Evolutionary conservation across 2,113 vertebrate genomes (phyloP).

Genomic region (Lates calcarifer): DNA sequence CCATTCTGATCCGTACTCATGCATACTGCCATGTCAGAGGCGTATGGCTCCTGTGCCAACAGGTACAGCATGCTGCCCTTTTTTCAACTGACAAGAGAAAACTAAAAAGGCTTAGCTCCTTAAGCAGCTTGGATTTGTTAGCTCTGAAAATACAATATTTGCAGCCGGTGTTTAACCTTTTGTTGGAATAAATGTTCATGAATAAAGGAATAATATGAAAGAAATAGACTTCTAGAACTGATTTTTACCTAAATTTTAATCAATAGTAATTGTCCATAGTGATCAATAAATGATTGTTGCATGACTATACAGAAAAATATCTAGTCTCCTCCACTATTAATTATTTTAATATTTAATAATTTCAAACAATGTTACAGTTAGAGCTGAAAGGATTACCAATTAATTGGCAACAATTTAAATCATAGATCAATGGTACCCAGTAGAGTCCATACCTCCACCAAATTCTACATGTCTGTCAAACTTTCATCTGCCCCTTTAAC

Average conservation of each 20-base stretch:
- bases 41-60: conserved; percentile 19
- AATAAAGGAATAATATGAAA: background rate
- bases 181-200: background rate
- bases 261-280: background rate
- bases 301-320: background rate
- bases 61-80: conserved; percentile 28
- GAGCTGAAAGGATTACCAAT: background rate
- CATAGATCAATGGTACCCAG: background rate
- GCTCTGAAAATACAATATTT: conserved; percentile 25
- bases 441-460: too few relatives aligned
- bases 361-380: background rate
- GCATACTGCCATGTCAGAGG: conserved; percentile 39
- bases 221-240: background rate
- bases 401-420: too few relatives aligned
- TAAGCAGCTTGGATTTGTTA: conserved; percentile 42
- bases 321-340: background rate
- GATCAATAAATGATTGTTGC: background rate
- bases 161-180: background rate
- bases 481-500: too few relatives aligned
- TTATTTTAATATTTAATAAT: background rate
- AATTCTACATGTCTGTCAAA: too few relatives aligned
- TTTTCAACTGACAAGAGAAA: conserved; percentile 38
- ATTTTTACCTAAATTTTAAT: background rate
- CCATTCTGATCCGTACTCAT: conserved; percentile 42
- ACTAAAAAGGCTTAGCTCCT: conserved; percentile 30